Conservation (phyloP, 2,113 vertebrate genomes). For the Rostratula benghalensis region DNA sequence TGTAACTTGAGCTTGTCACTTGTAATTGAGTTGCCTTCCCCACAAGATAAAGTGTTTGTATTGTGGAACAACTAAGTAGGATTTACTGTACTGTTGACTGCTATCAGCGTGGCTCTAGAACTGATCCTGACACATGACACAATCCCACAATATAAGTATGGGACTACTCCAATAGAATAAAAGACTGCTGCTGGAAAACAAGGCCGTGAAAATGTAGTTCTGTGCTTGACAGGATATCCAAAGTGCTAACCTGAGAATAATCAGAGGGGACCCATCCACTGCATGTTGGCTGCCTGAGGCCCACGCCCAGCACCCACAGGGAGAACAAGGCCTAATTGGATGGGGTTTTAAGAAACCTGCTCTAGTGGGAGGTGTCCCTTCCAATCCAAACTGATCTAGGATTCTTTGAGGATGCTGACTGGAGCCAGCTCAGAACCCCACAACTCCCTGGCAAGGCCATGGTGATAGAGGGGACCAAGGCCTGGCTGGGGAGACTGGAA, state of each 20-base stretch:
- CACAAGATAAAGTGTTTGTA: background rate
- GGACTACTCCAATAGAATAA: background rate
- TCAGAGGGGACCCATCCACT: background rate
- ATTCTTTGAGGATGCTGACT: too few relatives aligned
- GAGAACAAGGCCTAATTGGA: background rate
- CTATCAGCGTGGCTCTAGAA: background rate
- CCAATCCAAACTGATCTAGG: too few relatives aligned
- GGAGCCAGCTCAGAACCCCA: background rate
- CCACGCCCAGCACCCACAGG: background rate
- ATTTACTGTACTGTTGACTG: background rate
- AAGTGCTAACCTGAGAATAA: background rate
- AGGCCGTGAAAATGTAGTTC: background rate
- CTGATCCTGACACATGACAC: background rate
- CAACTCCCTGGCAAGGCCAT: background rate
- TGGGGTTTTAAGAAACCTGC: too few relatives aligned
- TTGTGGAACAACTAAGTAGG: background rate
- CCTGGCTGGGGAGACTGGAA: background rate
- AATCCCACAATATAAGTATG: background rate
- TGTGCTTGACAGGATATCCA: background rate
- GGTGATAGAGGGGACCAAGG: fast-evolving
- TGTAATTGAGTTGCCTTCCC: background rate
- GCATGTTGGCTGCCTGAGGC: background rate
- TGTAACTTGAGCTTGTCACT: background rate
- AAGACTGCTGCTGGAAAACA: background rate
- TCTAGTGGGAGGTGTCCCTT: too few relatives aligned